phyloP scores from a whole-genome alignment of 2,113 vertebrate genomes.

The Poecile atricapillus region DNA sequence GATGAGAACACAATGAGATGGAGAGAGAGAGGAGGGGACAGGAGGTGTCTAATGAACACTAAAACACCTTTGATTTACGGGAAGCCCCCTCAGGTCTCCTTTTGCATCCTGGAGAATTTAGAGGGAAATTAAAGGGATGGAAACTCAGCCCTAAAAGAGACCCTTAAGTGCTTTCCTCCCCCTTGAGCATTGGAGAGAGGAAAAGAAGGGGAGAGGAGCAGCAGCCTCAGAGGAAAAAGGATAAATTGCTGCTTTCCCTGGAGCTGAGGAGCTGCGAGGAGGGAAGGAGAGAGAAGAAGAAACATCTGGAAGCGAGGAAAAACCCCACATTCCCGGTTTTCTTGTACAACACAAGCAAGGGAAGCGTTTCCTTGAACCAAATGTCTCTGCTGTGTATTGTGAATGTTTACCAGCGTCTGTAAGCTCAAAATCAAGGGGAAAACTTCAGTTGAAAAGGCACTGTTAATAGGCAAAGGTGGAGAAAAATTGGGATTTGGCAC shows the following conservation, averaged over 20 bases:
- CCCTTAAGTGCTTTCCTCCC: slow-evolving; percentile 71
- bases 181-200: slow-evolving; percentile 42
- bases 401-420: not conserved
- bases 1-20: not conserved
- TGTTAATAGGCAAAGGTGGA: not conserved
- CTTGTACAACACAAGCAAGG: not conserved
- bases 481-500: not conserved
- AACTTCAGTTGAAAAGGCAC: not conserved
- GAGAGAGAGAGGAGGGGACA: slow-evolving; percentile 3
- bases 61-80: slow-evolving; percentile 29
- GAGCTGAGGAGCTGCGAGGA: not conserved
- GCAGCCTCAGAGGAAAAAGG: slow-evolving; percentile 41
- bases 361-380: accelerated
- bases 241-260: slow-evolving; percentile 1
- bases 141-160: slow-evolving; percentile 53
- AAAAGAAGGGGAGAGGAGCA: slow-evolving; percentile 19
- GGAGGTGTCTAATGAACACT: slow-evolving; percentile 29
- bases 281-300: not conserved
- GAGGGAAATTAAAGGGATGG: slow-evolving; percentile 8
- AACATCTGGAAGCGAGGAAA: not conserved
- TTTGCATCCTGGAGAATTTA: not conserved
- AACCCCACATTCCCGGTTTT: not conserved
- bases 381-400: not conserved
- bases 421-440: not conserved
- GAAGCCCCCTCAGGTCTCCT: slow-evolving; percentile 36